A percentile compares a stretch with the other conserved stretches of the same genome.
phyloP scores from a whole-genome alignment of 1,140 invertebrate species.

The Geopemphigus sp. region DNA sequence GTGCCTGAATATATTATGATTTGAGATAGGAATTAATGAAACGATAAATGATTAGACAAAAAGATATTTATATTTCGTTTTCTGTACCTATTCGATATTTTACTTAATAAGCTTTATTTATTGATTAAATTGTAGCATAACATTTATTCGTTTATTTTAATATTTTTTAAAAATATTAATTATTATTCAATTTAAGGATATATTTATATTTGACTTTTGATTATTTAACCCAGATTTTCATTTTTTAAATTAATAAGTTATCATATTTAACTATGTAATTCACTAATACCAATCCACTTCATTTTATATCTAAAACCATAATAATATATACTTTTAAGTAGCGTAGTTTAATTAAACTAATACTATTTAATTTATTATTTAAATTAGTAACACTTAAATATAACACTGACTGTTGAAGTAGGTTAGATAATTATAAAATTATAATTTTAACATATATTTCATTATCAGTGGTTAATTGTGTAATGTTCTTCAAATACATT shows the following conservation, averaged over 20 bases:
- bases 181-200: too few relatives aligned
- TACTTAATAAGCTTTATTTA: background rate
- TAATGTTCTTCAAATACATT: background rate
- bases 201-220: background rate
- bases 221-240: background rate
- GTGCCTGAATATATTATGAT: background rate
- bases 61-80: too few relatives aligned
- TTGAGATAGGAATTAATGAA: background rate
- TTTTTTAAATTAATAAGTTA: background rate
- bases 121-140: too few relatives aligned
- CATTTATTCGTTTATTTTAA: too few relatives aligned
- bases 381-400: conserved; percentile 12
- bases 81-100: too few relatives aligned
- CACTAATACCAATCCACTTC: background rate
- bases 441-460: background rate
- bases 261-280: background rate
- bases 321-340: conserved; percentile 15
- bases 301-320: background rate
- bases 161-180: too few relatives aligned
- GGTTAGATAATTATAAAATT: conserved; percentile 7
- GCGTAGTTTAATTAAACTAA: background rate
- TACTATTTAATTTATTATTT: conserved; percentile 11
- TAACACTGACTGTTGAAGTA: background rate
- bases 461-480: background rate
- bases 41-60: background rate